phyloP scores from a whole-genome alignment of 2,113 vertebrate genomes.

The Grallaria varia region DNA sequence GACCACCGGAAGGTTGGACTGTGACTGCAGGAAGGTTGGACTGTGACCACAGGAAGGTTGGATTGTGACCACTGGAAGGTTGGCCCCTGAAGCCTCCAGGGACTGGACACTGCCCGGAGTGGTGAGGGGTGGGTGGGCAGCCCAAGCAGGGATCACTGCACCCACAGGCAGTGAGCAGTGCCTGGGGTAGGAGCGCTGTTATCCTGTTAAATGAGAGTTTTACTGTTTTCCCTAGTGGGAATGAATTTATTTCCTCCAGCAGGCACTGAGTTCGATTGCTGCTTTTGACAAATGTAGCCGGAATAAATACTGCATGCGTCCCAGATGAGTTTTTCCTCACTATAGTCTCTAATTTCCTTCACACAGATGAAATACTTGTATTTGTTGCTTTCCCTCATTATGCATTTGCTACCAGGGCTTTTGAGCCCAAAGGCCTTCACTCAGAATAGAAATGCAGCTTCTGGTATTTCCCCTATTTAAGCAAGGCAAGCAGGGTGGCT shows the following conservation, averaged over 20 bases:
- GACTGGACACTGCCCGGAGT: neutral
- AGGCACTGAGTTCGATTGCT: neutral
- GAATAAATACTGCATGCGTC: neutral
- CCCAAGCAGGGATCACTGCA: neutral
- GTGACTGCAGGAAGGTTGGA: rapidly evolving
- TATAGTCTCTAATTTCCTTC: neutral
- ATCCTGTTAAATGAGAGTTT: neutral
- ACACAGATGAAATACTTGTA: neutral
- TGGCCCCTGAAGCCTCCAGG: neutral
- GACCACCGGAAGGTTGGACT: rapidly evolving
- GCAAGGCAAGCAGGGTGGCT: neutral
- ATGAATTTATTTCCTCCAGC: neutral
- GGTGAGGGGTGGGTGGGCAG: neutral
- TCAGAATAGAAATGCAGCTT: constrained; percentile 7
- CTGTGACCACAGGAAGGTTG: too few relatives aligned
- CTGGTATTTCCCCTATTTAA: neutral
- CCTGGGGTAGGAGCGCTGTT: neutral
- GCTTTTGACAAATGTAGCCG: constrained; percentile 3
- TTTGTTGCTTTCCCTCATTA: neutral
- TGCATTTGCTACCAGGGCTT: neutral
- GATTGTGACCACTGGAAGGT: rapidly evolving
- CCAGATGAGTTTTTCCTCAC: neutral
- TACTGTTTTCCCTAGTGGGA: neutral
- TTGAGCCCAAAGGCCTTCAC: neutral
- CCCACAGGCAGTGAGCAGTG: neutral